Percentiles rank a stretch among this genome's conserved stretches.
These are phyloP conservation scores for Pachypsylla venusta DNA, from an alignment of 1,140 invertebrate species.

Conservation along the genomic window DNA sequence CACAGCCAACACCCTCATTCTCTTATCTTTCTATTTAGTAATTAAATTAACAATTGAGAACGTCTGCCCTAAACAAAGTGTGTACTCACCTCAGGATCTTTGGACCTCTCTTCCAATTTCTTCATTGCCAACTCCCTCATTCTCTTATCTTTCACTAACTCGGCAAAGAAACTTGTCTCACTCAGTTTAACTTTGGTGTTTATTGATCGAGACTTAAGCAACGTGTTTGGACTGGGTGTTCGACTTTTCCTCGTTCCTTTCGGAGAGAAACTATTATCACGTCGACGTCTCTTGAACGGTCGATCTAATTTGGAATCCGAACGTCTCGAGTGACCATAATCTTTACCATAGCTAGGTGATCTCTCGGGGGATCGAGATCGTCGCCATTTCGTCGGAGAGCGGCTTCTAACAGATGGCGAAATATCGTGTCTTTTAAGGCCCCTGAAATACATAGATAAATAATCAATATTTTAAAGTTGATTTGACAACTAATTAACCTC, in stretches of 20 bases:
- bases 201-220: slow-evolving; percentile 20
- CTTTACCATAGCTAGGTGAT: not conserved
- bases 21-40: slow-evolving; percentile 69
- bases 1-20: slow-evolving; percentile 55
- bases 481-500: no score
- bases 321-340: slow-evolving; percentile 11
- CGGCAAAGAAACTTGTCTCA: slow-evolving; percentile 72
- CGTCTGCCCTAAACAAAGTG: no score
- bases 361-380: slow-evolving; percentile 10
- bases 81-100: slow-evolving; percentile 10
- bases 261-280: slow-evolving; percentile 24
- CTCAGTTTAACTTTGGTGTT: slow-evolving; percentile 47
- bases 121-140: slow-evolving; percentile 57
- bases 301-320: not conserved
- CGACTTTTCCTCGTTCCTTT: slow-evolving; percentile 15
- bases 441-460: no score
- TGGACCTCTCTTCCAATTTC: slow-evolving; percentile 40
- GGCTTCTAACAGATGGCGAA: slow-evolving; percentile 5
- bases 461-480: no score
- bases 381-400: slow-evolving; percentile 14
- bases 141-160: slow-evolving; percentile 68
- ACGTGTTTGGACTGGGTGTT: slow-evolving; percentile 18
- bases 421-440: not conserved
- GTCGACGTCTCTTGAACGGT: slow-evolving; percentile 29
- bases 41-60: no score